Conservation (phyloP, 2,113 vertebrate genomes). For the Vireo altiloquus region DNA sequence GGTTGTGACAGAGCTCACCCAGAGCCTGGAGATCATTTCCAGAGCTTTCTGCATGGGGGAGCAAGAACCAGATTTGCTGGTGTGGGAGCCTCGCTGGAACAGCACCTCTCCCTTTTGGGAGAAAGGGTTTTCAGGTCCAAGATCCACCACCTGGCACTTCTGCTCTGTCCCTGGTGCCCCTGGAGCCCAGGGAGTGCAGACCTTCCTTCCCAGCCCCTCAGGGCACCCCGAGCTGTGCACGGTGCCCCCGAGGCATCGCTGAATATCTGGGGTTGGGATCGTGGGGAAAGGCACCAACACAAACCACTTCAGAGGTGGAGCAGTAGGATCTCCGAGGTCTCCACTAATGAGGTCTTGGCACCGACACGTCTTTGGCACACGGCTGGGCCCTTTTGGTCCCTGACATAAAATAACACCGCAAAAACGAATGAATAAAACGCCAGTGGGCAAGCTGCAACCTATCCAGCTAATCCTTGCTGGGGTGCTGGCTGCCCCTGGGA, state of each 20-base stretch:
- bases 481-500: background rate
- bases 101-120: background rate
- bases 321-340: slow-evolving; percentile 36
- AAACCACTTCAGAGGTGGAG: slow-evolving; percentile 66
- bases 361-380: slow-evolving; percentile 1
- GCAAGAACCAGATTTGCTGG: slow-evolving; percentile 4
- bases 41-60: background rate
- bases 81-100: background rate
- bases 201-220: background rate
- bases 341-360: slow-evolving; percentile 54
- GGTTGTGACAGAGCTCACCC: slow-evolving; percentile 32
- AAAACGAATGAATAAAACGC: background rate
- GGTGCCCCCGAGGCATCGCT: background rate
- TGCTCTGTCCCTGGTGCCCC: background rate
- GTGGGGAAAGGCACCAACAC: slow-evolving; percentile 12
- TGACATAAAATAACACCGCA: background rate
- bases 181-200: background rate
- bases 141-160: background rate
- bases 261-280: slow-evolving; percentile 24
- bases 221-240: background rate
- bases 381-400: background rate
- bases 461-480: background rate
- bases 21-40: slow-evolving; percentile 4
- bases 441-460: background rate
- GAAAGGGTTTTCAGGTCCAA: background rate